Percentiles rank a stretch among this genome's conserved stretches.
Conservation (phyloP, 2,113 vertebrate species). For the Boleophthalmus pectinirostris region DNA sequence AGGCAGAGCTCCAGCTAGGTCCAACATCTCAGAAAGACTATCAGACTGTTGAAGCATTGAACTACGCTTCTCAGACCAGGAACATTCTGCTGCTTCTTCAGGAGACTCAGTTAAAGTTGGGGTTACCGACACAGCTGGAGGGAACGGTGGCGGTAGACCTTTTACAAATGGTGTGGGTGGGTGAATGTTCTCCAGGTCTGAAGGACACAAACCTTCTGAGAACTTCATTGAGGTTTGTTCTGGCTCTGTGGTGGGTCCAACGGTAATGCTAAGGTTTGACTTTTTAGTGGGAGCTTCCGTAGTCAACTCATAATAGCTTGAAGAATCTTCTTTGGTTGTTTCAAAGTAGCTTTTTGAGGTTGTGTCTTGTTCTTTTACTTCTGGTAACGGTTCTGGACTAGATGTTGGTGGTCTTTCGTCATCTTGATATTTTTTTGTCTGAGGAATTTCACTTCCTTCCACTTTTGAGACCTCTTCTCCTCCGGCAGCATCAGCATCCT, state of each 20-base stretch:
- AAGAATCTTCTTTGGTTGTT: slow-evolving; percentile 44
- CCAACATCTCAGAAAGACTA: slow-evolving; percentile 64
- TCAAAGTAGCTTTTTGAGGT: slow-evolving; percentile 61
- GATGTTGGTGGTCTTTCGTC: slow-evolving; percentile 22
- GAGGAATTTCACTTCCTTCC: slow-evolving; percentile 2
- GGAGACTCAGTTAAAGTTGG: slow-evolving; percentile 21
- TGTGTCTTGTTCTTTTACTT: slow-evolving; percentile 9
- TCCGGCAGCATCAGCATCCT: background rate
- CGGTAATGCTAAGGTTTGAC: slow-evolving; percentile 22
- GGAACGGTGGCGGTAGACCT: slow-evolving; percentile 8
- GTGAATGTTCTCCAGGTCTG: slow-evolving; percentile 42
- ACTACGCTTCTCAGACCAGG: slow-evolving; percentile 20
- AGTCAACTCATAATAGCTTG: slow-evolving; percentile 68
- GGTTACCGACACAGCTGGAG: slow-evolving; percentile 42
- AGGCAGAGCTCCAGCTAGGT: slow-evolving; percentile 60
- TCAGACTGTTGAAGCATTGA: slow-evolving; percentile 32
- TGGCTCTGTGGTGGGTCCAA: slow-evolving; percentile 13
- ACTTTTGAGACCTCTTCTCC: background rate
- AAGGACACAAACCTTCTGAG: slow-evolving; percentile 33
- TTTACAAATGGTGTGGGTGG: slow-evolving; percentile 31
- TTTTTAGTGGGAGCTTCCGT: slow-evolving; percentile 23
- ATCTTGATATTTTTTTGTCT: slow-evolving; percentile 3
- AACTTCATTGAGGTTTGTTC: slow-evolving; percentile 20
- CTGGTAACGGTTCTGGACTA: slow-evolving; percentile 8
- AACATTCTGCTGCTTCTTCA: slow-evolving; percentile 19